phyloP scores from a whole-genome alignment of 2,113 vertebrate species.

The Oenanthe oenanthe region DNA sequence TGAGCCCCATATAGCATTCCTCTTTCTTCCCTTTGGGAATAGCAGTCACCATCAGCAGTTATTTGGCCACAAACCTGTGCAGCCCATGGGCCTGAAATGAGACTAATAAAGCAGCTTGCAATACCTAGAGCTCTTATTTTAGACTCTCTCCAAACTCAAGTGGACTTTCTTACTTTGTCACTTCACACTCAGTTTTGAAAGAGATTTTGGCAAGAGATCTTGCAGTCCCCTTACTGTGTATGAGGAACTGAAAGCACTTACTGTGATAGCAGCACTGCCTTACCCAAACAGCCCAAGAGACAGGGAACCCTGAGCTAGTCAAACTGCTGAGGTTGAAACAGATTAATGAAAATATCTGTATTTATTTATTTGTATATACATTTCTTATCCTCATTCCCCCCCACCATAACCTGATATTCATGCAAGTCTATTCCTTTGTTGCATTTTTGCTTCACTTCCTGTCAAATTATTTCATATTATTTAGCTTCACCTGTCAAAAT shows the following conservation, averaged over 20 bases:
- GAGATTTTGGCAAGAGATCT: not conserved
- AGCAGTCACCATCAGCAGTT: constrained; percentile 28
- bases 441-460: constrained; percentile 45
- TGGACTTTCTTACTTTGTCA: not conserved
- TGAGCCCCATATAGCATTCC: constrained; percentile 18
- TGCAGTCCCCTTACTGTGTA: not conserved
- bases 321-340: not conserved
- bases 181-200: not conserved
- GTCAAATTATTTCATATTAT: constrained; percentile 51
- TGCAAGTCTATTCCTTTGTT: not conserved
- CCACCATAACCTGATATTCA: not conserved
- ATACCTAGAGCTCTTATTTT: not conserved
- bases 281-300: not conserved
- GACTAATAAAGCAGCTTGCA: not conserved
- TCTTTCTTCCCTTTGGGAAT: constrained; percentile 24
- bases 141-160: constrained; percentile 1
- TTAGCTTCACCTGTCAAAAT: constrained; percentile 59
- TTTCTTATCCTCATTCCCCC: not conserved
- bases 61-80: not conserved
- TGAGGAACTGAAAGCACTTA: constrained; percentile 4
- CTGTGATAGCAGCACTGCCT: not conserved
- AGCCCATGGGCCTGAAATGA: not conserved
- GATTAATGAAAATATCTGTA: not conserved
- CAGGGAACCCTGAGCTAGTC: not conserved
- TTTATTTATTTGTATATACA: not conserved